These are phyloP conservation scores for Rhegmatorhina hoffmannsi DNA, from an alignment of 2,113 vertebrate species.

Conservation along the genomic window DNA sequence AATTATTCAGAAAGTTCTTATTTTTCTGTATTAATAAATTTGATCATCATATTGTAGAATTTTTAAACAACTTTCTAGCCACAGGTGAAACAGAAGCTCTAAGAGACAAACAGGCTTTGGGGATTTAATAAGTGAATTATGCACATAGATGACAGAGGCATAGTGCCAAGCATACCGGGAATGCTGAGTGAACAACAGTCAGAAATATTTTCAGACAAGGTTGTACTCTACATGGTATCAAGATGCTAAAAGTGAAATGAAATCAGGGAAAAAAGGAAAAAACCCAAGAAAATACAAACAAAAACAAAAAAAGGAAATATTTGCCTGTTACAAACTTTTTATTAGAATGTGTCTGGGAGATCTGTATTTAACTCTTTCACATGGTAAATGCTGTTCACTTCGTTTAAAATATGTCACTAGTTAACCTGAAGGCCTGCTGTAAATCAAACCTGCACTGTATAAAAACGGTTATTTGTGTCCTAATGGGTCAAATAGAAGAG, in stretches of 20 bases:
- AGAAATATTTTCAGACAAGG: background rate
- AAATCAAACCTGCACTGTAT: constrained; percentile 44
- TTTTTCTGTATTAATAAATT: background rate
- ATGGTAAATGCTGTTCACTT: background rate
- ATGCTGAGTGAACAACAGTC: background rate
- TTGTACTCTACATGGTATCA: background rate
- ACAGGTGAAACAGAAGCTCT: background rate
- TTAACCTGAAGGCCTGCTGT: constrained; percentile 41
- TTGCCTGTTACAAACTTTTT: background rate
- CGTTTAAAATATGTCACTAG: constrained; percentile 17
- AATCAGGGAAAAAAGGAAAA: background rate
- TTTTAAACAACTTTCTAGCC: background rate
- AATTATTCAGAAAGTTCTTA: background rate
- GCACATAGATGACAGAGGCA: background rate
- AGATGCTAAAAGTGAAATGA: background rate
- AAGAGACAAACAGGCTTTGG: background rate
- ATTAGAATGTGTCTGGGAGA: background rate
- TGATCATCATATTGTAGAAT: background rate
- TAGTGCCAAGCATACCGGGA: background rate
- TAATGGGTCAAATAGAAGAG: constrained; percentile 82
- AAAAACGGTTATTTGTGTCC: constrained; percentile 75
- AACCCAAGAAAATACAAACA: no score
- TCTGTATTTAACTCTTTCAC: constrained; percentile 29
- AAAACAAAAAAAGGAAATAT: background rate
- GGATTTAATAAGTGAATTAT: background rate